phyloP scores from a whole-genome alignment of 2,797 vertebrate genomes.

The Rhabdophis nuchalis region DNA sequence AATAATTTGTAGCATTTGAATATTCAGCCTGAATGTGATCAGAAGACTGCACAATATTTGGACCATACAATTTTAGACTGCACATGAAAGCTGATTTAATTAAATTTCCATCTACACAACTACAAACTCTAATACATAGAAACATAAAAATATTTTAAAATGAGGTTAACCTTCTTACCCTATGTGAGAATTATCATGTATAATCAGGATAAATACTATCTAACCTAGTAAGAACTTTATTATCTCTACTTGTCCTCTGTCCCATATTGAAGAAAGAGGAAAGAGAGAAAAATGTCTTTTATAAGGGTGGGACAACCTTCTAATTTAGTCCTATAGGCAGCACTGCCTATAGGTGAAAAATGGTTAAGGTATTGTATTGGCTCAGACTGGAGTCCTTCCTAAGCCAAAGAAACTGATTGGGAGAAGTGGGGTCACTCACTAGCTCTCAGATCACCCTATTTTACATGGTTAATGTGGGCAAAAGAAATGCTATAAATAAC shows the following conservation, averaged over 20 bases:
- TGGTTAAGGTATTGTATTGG: too few species aligned
- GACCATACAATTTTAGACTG: not conserved
- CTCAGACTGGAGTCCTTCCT: not conserved
- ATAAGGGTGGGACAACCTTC: not conserved
- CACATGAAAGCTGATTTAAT: not conserved
- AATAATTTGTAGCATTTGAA: not conserved
- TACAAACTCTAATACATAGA: not conserved
- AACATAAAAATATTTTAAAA: not conserved
- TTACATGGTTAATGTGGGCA: not conserved
- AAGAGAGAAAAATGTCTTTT: not conserved
- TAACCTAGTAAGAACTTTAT: not conserved
- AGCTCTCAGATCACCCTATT: not conserved
- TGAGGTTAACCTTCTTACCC: not conserved
- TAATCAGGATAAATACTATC: not conserved
- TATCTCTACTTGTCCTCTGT: not conserved
- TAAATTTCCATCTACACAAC: not conserved
- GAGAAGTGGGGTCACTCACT: not conserved
- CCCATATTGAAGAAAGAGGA: not conserved
- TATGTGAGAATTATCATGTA: not conserved
- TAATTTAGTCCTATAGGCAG: not conserved
- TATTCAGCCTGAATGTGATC: not conserved
- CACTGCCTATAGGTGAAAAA: not conserved
- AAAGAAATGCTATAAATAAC: not conserved
- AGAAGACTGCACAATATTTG: not conserved
- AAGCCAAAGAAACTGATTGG: not conserved